Base-by-base conservation (phyloP, 2,113 vertebrate species). In the Dasyurus viverrinus region DNA sequence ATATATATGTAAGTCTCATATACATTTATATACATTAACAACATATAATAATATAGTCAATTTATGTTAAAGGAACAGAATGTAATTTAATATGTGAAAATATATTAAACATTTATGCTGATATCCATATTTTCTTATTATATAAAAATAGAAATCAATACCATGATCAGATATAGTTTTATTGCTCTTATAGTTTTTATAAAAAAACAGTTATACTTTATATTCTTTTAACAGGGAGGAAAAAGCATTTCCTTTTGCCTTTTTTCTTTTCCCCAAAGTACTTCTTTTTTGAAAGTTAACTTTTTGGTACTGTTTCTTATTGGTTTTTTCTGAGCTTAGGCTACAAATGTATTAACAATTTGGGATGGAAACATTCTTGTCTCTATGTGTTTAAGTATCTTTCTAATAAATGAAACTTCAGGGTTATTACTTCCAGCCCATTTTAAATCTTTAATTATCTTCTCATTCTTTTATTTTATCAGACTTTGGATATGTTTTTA, bases 201-300 rank as follows among this genome's bases (percentile, higher is more conserved):
- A 42, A 96, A 95, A 95, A 89, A 93, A 89, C 89, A 57, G 14
- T 23, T 42, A 89, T 1, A 93, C 55, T 24, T 90, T 60, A 16
- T 10, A 42, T 9, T 60, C 16, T n/a, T 89, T 91, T 94, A 92
- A 92, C 42, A 68, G 1, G 2, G 1, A n/a, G 24, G 46, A 48
- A 68, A 89, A 90, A 90, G 10, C 5, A 92, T 53, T 93, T 50
- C 12, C 24, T 91, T 94, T 55, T 48, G 60, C 22, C 46, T 47
- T 24, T 8, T 36, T 24, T 52, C 23, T n/a, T 25, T 50, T 26
- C 89, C 9, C 25, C 26, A 36, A 0, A 0, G 7, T 1, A 10
- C 25, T 12, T 50, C 0, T 48, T 60, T 30, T 92, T 8, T 92
- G 48, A 24, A 30, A 90, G 9, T 26, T 53, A 92, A 54, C 0